Evolutionary conservation across 2,113 vertebrate species (phyloP), one percentile per base, ranked within the genome.

Genomic region (Pao palembangensis): DNA sequence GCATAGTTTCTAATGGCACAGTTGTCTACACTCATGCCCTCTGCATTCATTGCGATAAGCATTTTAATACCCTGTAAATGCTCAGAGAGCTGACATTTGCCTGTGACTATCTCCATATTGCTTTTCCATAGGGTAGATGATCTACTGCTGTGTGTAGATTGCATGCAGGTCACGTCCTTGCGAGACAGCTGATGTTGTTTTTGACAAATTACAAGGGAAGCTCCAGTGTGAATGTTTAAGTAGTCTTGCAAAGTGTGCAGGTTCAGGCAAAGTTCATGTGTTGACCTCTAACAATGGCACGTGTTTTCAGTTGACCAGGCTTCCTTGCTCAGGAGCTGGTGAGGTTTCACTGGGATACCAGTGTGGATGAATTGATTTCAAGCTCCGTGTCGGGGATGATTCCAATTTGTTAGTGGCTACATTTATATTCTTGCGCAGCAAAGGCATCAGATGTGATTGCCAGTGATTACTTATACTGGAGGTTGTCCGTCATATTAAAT

Each of bases 251-350:
- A 50, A 13, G 28, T 61, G 41, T 43, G 18, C 50, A 8, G 41
- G 48, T 64, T 74, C 38, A 71, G 51, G 7, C 38, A 60, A 50
- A 60, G 75, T 58, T 64, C 17, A n/a, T 5, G 38, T 20, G 5
- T 6, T 61, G 73, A 79, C 76, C 80, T 75, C 63, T 20, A 57
- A 61, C 73, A 55, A 51, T 65, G 72, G 62, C 65, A 58, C 34
- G 42, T 53, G 56, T 58, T 52, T 67, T 55, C 48, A 57, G 42
- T 48, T 46, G 31, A 64, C 64, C 51, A 66, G 61, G 46, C 53
- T 54, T 64, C 55, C 49, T 74, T 64, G 54, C 21, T 20, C 7
- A 19, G 48, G 13, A 44, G 20, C 41, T 8, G n/a, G 25, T 41
- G 51, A 64, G 55, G 61, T 43, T 69, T 55, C 25, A 60, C 34